These are phyloP conservation scores for Alsophila aescularia DNA, from an alignment of 2,888 invertebrate species.

Conservation along the genomic window DNA sequence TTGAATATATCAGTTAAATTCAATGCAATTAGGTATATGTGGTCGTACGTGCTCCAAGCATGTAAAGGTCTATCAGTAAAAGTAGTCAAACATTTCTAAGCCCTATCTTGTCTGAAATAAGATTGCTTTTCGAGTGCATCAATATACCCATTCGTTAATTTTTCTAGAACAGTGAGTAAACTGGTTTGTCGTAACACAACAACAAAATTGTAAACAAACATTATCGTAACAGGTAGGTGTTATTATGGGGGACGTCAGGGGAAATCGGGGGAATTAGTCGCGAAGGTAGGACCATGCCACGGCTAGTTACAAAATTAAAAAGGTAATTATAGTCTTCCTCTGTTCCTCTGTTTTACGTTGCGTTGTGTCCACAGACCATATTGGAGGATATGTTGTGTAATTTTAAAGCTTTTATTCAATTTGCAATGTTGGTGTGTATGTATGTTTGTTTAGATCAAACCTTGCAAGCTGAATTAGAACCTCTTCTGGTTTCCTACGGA, in stretches of 20 bases:
- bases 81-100: neutral
- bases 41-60: neutral
- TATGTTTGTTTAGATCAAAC: too few relatives aligned
- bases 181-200: slow-evolving; percentile 45
- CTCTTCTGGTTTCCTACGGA: too few relatives aligned
- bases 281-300: neutral
- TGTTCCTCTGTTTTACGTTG: too few relatives aligned
- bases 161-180: slow-evolving; percentile 54
- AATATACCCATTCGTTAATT: neutral
- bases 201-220: slow-evolving; percentile 64
- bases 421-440: too few relatives aligned
- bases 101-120: neutral
- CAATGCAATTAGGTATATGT: slow-evolving; percentile 8
- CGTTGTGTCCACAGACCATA: too few relatives aligned
- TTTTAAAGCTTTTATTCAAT: too few relatives aligned
- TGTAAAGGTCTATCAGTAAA: slow-evolving; percentile 1
- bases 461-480: too few relatives aligned
- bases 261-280: neutral
- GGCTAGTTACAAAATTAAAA: too few relatives aligned
- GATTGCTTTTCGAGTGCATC: slow-evolving; percentile 16
- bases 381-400: too few relatives aligned
- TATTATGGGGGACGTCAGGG: slow-evolving; percentile 4
- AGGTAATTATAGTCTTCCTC: too few relatives aligned
- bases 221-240: slow-evolving; percentile 51
- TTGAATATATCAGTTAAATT: neutral